Conservation (phyloP, 1,140 invertebrate genomes). For the Drosophila kepulauana region DNA sequence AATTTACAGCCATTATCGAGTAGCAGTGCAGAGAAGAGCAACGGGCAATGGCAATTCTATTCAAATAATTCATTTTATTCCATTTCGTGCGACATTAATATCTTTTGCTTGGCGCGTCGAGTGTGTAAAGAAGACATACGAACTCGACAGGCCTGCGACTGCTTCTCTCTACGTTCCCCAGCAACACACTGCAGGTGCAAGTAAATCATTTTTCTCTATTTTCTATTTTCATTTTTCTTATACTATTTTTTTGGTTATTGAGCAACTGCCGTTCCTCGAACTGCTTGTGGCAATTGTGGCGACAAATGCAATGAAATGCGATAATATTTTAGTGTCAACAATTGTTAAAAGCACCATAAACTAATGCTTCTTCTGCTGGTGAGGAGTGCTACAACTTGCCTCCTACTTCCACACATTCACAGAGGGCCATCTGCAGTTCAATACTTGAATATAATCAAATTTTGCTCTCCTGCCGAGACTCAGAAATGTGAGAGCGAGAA, state of each 20-base stretch:
- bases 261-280: slow-evolving; percentile 5
- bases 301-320: slow-evolving; percentile 84
- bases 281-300: slow-evolving; percentile 77
- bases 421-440: slow-evolving; percentile 74
- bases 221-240: background rate
- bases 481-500: background rate
- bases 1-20: slow-evolving; percentile 82
- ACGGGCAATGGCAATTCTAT: slow-evolving; percentile 79
- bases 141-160: slow-evolving; percentile 54
- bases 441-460: slow-evolving; percentile 83
- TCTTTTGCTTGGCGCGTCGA: slow-evolving; percentile 68
- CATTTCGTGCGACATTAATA: slow-evolving; percentile 83
- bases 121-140: slow-evolving; percentile 82
- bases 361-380: slow-evolving; percentile 61
- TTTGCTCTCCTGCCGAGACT: slow-evolving; percentile 54
- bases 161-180: background rate
- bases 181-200: slow-evolving; percentile 61
- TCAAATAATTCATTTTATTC: slow-evolving; percentile 85
- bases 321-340: slow-evolving; percentile 85
- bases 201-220: slow-evolving; percentile 72
- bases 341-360: slow-evolving; percentile 85
- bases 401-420: slow-evolving; percentile 20
- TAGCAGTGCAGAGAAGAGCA: slow-evolving; percentile 62
- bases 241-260: slow-evolving; percentile 25
- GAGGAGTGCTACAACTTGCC: slow-evolving; percentile 1